phyloP scores from a whole-genome alignment of 2,888 invertebrate species.

The Polyommatus icarus region DNA sequence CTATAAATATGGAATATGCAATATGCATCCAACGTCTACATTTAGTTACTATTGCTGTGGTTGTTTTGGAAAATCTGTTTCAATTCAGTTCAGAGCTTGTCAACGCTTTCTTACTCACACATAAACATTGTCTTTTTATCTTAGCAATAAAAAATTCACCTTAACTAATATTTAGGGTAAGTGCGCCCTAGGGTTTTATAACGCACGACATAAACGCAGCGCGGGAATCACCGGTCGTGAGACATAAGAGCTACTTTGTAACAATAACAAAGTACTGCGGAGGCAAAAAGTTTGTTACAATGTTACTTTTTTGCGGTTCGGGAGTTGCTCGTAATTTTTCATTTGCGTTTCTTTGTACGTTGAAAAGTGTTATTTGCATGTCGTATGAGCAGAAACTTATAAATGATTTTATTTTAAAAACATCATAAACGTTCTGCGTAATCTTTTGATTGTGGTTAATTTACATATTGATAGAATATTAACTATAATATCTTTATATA shows the following conservation, averaged over 20 bases:
- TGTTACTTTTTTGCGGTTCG: constrained; percentile 1
- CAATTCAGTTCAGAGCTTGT: no score
- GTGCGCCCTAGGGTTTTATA: not conserved
- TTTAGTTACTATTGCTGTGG: no score
- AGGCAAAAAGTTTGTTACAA: not conserved
- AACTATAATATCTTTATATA: no score
- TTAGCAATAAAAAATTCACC: not conserved
- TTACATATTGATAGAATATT: no score
- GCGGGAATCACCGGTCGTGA: not conserved
- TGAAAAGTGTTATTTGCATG: not conserved
- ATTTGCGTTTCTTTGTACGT: not conserved
- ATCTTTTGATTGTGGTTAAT: no score
- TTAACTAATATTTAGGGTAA: not conserved
- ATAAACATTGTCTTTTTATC: not conserved
- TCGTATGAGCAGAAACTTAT: not conserved
- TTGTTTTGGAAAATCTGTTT: no score
- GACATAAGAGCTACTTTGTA: not conserved
- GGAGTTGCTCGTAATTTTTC: not conserved
- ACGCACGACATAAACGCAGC: constrained; percentile 2
- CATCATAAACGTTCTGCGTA: no score
- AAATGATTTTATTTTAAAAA: no score
- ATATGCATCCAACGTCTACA: no score
- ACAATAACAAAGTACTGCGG: not conserved
- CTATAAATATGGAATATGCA: no score
- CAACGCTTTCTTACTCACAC: not conserved